A percentile compares a stretch with the other conserved stretches of the same genome.
phyloP scores from a whole-genome alignment of 1,140 invertebrate species.

The Muscidifurax raptorellus region DNA sequence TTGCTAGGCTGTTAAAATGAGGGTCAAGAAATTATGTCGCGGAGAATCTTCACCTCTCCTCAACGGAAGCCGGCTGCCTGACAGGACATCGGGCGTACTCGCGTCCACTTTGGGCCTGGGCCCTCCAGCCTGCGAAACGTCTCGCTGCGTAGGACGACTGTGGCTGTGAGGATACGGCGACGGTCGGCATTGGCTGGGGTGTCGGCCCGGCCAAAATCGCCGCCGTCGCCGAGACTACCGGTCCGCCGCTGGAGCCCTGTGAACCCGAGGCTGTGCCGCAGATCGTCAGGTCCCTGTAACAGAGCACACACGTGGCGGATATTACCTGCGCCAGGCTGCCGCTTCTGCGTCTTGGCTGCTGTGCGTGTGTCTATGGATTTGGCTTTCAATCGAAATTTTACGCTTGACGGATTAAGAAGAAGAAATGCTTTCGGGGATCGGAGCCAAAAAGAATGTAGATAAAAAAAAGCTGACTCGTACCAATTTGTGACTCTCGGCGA shows the following conservation, averaged over 20 bases:
- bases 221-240: not conserved
- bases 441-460: not conserved
- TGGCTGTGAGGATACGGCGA: slow-evolving; percentile 61
- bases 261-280: not conserved
- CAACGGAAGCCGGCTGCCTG: slow-evolving; percentile 70
- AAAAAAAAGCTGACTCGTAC: not conserved
- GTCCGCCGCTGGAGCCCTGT: not conserved
- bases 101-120: slow-evolving; percentile 64
- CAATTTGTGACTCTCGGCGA: not conserved
- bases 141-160: slow-evolving; percentile 62
- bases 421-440: no score
- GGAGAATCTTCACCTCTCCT: slow-evolving; percentile 67
- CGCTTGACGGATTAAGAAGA: no score
- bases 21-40: not conserved
- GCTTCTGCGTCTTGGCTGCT: no score
- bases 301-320: not conserved
- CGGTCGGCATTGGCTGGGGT: slow-evolving; percentile 62
- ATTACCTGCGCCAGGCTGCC: not conserved
- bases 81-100: slow-evolving; percentile 71
- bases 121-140: slow-evolving; percentile 69
- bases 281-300: slow-evolving; percentile 13
- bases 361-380: not conserved
- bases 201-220: slow-evolving; percentile 30
- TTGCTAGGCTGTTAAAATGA: not conserved
- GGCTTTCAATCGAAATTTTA: no score